Base-by-base conservation (phyloP, 2,888 invertebrate species). In the Venusia cambrica region DNA sequence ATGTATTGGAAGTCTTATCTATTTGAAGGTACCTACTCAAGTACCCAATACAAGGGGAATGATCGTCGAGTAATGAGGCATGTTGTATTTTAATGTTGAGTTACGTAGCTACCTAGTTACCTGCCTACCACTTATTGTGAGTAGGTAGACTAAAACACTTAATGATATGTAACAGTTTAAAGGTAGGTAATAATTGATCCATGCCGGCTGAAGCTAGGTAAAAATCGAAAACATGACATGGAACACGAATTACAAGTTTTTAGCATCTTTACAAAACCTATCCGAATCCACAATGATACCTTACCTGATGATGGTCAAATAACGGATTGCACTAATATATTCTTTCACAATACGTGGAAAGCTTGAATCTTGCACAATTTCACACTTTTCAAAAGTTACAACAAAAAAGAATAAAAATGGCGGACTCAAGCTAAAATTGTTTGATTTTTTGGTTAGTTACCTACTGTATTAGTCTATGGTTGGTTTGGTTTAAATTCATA, bases 371-470 rank as follows among this genome's bases (percentile, higher is more conserved):
- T 7, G 2, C 13, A 15, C 5, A 5, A 28, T 6, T 11, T 15
- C n/a, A n/a, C n/a, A 15, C 5, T 29, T 18, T 30, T 10, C 30
- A 8, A 18, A 10, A 11, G 33, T 30, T 38, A 27, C 15, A n/a
- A n/a, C n/a, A 25, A 43, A 34, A 32, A 33, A 26, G 12, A 40
- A 26, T 27, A 38, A 20, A 76, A 77, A 79, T 79, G 79, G 79
- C 79, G 78, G 34, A 21, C 8, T n/a, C n/a, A n/a, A 6, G 13
- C 19, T 27, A 16, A 1, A 5, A 30, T 12, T 25, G 29, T 25
- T 16, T 20, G 7, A 9, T n/a, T 14, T 21, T 15, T 9, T 30
- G 19, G 13, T 28, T 26, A 16, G 16, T 26, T 10, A 15, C 4
- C 15, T 14, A 14, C 8, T 5, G 3, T 5, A 25, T 12, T n/a